Evolutionary conservation across 1,140 invertebrate species (phyloP), one percentile per base, ranked within the genome.

Genomic region (Odontomachus brunneus): DNA sequence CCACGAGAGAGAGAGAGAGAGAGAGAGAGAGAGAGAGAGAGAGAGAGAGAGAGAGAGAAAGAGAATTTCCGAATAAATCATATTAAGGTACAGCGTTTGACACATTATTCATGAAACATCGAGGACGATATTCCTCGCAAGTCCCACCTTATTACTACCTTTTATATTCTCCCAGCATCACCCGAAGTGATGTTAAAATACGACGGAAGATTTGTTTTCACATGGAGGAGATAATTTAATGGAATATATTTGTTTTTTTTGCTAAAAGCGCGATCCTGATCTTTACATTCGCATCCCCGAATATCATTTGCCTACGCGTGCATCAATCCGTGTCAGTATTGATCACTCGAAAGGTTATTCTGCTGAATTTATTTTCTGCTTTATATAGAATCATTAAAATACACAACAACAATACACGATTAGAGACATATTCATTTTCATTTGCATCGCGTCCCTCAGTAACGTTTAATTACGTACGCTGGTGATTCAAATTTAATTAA

Each of bases 351-450:
- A 62, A 59, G 22, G 55, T 73, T 17, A 73, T n/a, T n/a, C 3
- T 44, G 24, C 38, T 33, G n/a, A 49, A 26, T 9, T n/a, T 19
- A 55, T 55, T 24, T 1, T 24, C 3, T 15, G 2, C 14, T 65
- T 48, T 48, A 24, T 44, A 29, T 60, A 19, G 3, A 2, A 60
- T 65, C 29, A 66, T 66, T 66, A 48, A 74, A 74, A 62, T 62
- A 48, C 14, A 33, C 5, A 33, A 49, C n/a, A 19, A 26, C 38
- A 49, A 26, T 74, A 74, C 19, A 48, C n/a, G 11, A 74, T 74
- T 62, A 51, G n/a, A 55, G 59, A 26, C 17, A 22, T 74, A 74
- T 60, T 44, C 33, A 60, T 74, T 74, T 62, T 22, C 3, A 3
- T 3, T 19, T n/a, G n/a, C 19, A 59, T 73, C 33, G 49, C 3